phyloP scores from a whole-genome alignment of 2,888 invertebrate genomes.

The Chrysolina oricalcia region DNA sequence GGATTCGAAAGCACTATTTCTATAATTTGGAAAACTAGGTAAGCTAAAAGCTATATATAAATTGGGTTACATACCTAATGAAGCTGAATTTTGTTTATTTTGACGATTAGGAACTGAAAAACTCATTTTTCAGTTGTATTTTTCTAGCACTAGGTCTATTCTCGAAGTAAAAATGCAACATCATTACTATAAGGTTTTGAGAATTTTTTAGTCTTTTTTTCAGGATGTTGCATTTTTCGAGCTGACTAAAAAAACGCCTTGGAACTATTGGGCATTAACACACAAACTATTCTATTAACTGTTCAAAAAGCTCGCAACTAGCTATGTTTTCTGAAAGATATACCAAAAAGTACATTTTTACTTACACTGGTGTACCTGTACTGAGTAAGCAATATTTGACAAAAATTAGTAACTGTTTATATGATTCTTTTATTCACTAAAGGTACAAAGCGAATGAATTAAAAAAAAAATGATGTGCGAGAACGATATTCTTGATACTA shows the following conservation, averaged over 20 bases:
- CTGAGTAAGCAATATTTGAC: slow-evolving; percentile 53
- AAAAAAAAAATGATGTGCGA: not conserved
- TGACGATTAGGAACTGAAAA: slow-evolving; percentile 20
- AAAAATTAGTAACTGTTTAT: slow-evolving; percentile 47
- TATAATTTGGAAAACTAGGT: not conserved
- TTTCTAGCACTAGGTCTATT: slow-evolving; percentile 16
- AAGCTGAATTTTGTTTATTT: slow-evolving; percentile 20
- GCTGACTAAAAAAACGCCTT: slow-evolving; percentile 53
- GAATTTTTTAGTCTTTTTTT: not conserved
- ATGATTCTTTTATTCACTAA: not conserved
- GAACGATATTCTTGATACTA: not conserved
- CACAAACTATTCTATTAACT: slow-evolving; percentile 37
- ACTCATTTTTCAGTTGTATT: slow-evolving; percentile 19
- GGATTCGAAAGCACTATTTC: slow-evolving; percentile 6
- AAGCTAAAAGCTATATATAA: slow-evolving; percentile 24
- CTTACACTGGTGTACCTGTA: slow-evolving; percentile 63
- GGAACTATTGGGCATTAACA: slow-evolving; percentile 54
- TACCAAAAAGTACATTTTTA: slow-evolving; percentile 44
- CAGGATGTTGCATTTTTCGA: slow-evolving; percentile 30
- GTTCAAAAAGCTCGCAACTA: slow-evolving; percentile 54
- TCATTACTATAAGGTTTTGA: not conserved
- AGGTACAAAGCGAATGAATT: not conserved
- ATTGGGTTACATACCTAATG: slow-evolving; percentile 21
- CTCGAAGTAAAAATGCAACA: slow-evolving; percentile 15
- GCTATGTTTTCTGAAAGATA: slow-evolving; percentile 37